Base-by-base conservation (phyloP, 64 coral and sea anemone species). In the Trachythela sp. region DNA sequence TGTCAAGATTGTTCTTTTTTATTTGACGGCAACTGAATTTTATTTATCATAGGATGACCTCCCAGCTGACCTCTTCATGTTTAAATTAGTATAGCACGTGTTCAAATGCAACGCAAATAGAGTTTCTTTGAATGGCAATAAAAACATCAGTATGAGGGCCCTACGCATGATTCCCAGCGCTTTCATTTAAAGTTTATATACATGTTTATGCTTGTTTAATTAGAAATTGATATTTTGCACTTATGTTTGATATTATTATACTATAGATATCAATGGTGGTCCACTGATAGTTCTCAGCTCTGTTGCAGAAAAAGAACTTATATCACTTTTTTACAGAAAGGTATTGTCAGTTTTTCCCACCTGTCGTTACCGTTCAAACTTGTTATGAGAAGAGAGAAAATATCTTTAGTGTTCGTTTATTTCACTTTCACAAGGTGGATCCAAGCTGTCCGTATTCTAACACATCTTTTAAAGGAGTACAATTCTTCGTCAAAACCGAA, bases 201-300 rank as follows among this genome's bases (percentile, higher is more conserved):
- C n/a, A n/a, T n/a, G n/a, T n/a, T n/a, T n/a, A n/a, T n/a, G n/a
- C n/a, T n/a, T n/a, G n/a, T n/a, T n/a, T n/a, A n/a, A n/a, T n/a
- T n/a, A n/a, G n/a, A n/a, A n/a, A 45, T 33, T 15, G 51, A 34
- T 64, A 13, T 36, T 67, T n/a, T 52, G 87, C 40, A 29, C 70
- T 1, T 7, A 2, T 64, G 22, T 64, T 64, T 64, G 20, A 1
- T 64, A 26, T 22, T 26, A 64, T 27, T 64, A 2, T 64, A 26
- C 22, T 64, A 6, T 37, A 98, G 95, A 92, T 76, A 35, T 92
- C 36, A 91, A 94, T 84, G 93, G 93, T 22, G 85, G 48, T 8
- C 83, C 91, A 2, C 86, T 98, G 52, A 85, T 83, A 75, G 89
- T 98, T 32, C 83, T 98, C 54, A 90, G 86, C 29, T 98, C 95